Percentiles rank a stretch among this genome's conserved stretches.
Conservation (phyloP, 2,888 invertebrate species). For the Antheraea yamamai region DNA sequence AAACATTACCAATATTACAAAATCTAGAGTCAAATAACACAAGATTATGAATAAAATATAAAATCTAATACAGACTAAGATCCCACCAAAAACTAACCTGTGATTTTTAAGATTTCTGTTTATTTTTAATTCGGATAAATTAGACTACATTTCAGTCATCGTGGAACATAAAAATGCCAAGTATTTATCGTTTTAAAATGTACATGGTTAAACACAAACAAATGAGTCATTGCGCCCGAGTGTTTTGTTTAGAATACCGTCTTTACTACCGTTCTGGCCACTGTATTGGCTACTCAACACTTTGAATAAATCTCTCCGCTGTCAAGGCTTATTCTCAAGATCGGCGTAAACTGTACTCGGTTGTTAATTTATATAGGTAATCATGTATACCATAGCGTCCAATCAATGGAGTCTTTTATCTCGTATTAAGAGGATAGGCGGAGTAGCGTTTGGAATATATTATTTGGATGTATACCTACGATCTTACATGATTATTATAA, state of each 20-base stretch:
- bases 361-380: conserved; percentile 27
- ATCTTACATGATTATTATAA: not conserved
- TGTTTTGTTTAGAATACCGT: conserved; percentile 43
- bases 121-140: not conserved
- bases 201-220: conserved; percentile 35
- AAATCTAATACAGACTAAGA: not conserved
- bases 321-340: conserved; percentile 36
- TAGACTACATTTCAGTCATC: conserved; percentile 21
- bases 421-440: conserved; percentile 6
- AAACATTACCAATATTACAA: no score
- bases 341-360: conserved; percentile 34
- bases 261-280: conserved; percentile 45
- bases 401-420: conserved; percentile 13
- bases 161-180: conserved; percentile 26
- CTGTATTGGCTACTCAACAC: conserved; percentile 52
- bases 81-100: not conserved
- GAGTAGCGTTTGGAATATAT: not conserved
- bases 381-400: conserved; percentile 26
- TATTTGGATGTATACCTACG: not conserved
- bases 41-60: no score
- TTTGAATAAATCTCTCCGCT: conserved; percentile 43
- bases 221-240: conserved; percentile 34
- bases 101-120: not conserved
- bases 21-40: no score
- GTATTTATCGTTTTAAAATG: conserved; percentile 24